Conservation (phyloP, 2,113 vertebrate genomes). For the Calyptommatus sinebrachiatus region DNA sequence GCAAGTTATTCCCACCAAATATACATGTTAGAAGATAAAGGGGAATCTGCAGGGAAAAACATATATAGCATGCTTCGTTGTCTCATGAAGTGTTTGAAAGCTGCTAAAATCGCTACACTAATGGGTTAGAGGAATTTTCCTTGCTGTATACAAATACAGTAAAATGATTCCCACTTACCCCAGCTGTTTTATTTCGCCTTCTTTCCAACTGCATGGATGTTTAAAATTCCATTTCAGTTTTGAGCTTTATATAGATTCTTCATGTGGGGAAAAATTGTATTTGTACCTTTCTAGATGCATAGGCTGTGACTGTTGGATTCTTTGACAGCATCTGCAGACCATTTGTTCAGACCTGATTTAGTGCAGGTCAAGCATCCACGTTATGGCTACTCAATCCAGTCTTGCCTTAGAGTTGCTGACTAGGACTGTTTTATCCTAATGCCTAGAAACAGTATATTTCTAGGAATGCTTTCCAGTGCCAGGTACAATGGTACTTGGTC, state of each 20-base stretch:
- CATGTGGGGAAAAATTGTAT: not conserved
- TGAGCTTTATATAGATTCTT: not conserved
- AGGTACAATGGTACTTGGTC: too few species aligned
- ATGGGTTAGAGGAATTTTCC: not conserved
- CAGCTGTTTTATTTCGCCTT: not conserved
- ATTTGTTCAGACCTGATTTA: too few species aligned
- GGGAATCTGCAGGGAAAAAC: not conserved
- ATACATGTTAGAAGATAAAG: conserved; percentile 9
- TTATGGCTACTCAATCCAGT: too few species aligned
- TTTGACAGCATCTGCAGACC: too few species aligned
- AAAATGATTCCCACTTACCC: not conserved
- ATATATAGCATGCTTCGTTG: not conserved
- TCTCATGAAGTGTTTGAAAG: not conserved
- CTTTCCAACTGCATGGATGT: too few species aligned
- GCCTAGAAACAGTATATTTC: too few species aligned
- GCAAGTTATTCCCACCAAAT: not conserved
- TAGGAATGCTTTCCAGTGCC: too few species aligned
- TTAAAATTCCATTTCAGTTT: not conserved
- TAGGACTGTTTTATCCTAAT: too few species aligned
- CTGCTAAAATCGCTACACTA: fast-evolving
- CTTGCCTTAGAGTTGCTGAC: too few species aligned
- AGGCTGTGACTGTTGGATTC: too few species aligned
- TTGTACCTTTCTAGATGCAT: not conserved
- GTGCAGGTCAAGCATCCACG: too few species aligned
- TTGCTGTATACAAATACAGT: not conserved